Percentiles rank a stretch among this genome's conserved stretches.
These are phyloP conservation scores for Scartelaos histophorus DNA, from an alignment of 2,113 vertebrate genomes.

Conservation along the genomic window DNA sequence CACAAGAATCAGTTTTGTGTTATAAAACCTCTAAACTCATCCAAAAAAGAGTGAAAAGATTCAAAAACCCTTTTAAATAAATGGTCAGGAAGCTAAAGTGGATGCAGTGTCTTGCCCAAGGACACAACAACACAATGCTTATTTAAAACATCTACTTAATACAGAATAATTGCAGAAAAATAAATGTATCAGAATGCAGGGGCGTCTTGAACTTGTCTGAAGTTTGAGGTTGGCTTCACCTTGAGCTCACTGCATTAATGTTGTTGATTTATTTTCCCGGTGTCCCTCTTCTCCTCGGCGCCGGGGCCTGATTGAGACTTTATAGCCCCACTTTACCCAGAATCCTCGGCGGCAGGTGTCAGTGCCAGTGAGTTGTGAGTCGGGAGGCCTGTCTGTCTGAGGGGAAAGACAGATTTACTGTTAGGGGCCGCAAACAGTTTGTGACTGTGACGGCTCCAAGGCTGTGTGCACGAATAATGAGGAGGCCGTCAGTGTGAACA, in stretches of 20 bases:
- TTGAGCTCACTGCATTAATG: constrained; percentile 5
- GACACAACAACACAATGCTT: no score
- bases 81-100: no score
- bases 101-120: no score
- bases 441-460: not conserved
- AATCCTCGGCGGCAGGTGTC: constrained; percentile 21
- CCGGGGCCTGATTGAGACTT: not conserved
- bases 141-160: no score
- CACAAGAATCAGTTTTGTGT: no score
- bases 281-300: not conserved
- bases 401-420: not conserved
- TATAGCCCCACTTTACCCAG: constrained; percentile 17
- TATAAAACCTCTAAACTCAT: no score
- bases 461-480: not conserved
- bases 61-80: no score
- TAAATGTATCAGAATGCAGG: not conserved
- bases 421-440: not conserved
- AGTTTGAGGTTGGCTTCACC: not conserved
- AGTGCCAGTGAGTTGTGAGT: constrained; percentile 19
- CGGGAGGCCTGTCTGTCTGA: not conserved
- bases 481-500: not conserved
- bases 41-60: no score
- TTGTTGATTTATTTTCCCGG: not conserved
- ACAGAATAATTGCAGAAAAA: not conserved
- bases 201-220: not conserved